These are phyloP conservation scores for Sebastolobus altivelis DNA, from an alignment of 2,797 vertebrate species.

Conservation along the genomic window DNA sequence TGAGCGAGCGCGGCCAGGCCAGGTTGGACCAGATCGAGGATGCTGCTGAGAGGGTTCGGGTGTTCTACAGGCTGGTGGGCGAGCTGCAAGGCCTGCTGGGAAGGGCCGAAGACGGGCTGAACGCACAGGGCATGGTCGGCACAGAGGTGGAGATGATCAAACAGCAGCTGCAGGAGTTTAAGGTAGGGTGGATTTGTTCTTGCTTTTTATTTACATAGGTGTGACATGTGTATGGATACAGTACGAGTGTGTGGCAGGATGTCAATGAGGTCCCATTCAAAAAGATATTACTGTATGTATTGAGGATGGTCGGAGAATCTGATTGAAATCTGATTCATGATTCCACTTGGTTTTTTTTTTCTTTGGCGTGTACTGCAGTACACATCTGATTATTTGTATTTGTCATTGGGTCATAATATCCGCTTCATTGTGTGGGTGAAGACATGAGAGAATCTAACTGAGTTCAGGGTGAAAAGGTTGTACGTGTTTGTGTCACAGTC, in stretches of 20 bases:
- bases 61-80: slow-evolving; percentile 90
- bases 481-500: not conserved
- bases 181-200: slow-evolving; percentile 84
- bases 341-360: not conserved
- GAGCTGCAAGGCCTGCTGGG: slow-evolving; percentile 89
- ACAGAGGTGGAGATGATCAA: slow-evolving; percentile 95
- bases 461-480: slow-evolving; percentile 3
- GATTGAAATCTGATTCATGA: not conserved
- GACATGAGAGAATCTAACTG: not conserved
- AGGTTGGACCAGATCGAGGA: slow-evolving; percentile 90
- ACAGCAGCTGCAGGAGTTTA: slow-evolving; percentile 95
- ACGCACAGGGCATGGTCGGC: slow-evolving; percentile 91
- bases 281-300: not conserved
- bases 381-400: not conserved
- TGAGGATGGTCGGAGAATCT: not conserved
- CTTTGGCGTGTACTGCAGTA: not conserved
- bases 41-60: slow-evolving; percentile 86
- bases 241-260: not conserved
- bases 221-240: not conserved
- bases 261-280: not conserved
- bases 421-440: not conserved
- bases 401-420: not conserved
- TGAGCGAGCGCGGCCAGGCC: slow-evolving; percentile 89
- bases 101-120: slow-evolving; percentile 89
- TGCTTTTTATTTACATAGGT: not conserved